These are phyloP conservation scores for Haemorhous mexicanus DNA, from an alignment of 2,113 vertebrate species.

Conservation along the genomic window DNA sequence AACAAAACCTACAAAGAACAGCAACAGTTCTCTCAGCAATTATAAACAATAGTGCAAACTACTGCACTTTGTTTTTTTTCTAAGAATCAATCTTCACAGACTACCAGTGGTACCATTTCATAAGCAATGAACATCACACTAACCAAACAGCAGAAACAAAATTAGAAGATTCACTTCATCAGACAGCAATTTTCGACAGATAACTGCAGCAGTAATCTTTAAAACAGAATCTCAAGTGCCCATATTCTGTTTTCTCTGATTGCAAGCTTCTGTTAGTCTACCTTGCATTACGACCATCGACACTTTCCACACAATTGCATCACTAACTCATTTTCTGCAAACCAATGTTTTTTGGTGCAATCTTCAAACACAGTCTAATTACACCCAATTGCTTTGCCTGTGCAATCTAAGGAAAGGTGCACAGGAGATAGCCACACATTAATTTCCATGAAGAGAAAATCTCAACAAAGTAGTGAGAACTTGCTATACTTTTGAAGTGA, in stretches of 20 bases:
- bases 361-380: not conserved
- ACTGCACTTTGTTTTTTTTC: not conserved
- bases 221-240: not conserved
- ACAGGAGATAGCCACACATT: accelerated
- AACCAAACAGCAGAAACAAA: not conserved
- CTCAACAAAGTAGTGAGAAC: not conserved
- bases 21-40: not conserved
- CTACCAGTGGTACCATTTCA: not conserved
- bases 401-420: not conserved
- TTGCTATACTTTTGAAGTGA: not conserved
- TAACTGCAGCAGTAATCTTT: not conserved
- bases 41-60: not conserved
- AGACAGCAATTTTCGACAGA: not conserved
- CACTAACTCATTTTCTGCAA: not conserved
- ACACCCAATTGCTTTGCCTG: not conserved
- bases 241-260: not conserved
- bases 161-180: not conserved
- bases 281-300: not conserved
- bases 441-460: not conserved
- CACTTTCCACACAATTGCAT: not conserved
- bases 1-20: not conserved
- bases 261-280: not conserved
- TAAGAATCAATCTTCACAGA: not conserved
- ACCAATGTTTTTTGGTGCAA: not conserved
- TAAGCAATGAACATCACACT: not conserved